Conservation (phyloP, 2,113 vertebrate genomes). For the Anthoscopus minutus region DNA sequence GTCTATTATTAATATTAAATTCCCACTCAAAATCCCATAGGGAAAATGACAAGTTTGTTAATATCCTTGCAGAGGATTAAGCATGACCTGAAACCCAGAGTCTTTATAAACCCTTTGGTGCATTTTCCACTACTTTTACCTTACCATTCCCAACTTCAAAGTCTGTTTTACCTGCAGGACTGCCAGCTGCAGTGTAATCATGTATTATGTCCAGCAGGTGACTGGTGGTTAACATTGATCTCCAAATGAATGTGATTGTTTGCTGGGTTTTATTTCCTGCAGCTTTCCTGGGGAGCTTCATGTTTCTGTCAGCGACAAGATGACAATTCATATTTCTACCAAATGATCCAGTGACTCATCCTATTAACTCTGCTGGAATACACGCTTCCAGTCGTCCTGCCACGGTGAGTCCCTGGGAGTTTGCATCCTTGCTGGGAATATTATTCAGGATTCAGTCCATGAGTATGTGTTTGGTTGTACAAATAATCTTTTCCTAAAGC, state of each 20-base stretch:
- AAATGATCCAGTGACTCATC: slow-evolving; percentile 78
- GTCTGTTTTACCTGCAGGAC: neutral
- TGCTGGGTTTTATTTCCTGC: neutral
- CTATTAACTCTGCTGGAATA: slow-evolving; percentile 68
- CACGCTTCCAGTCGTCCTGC: slow-evolving; percentile 19
- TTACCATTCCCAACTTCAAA: neutral
- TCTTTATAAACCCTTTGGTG: neutral
- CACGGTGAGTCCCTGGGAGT: slow-evolving; percentile 26
- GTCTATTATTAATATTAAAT: neutral
- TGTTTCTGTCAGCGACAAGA: slow-evolving; percentile 75
- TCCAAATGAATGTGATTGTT: slow-evolving; percentile 9
- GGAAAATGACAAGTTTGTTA: neutral
- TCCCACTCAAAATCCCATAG: neutral
- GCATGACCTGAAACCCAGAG: neutral
- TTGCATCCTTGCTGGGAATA: neutral
- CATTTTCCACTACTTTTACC: neutral
- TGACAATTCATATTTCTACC: slow-evolving; percentile 77
- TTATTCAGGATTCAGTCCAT: neutral
- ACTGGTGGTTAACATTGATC: slow-evolving; percentile 4
- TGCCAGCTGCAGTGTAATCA: neutral
- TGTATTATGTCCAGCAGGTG: slow-evolving; percentile 34
- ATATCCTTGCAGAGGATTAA: neutral
- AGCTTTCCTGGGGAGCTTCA: slow-evolving; percentile 50
- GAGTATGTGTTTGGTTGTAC: neutral
- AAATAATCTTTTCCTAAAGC: neutral